Conservation (phyloP, 2,888 invertebrate species). For the Drosophila mulleri region DNA sequence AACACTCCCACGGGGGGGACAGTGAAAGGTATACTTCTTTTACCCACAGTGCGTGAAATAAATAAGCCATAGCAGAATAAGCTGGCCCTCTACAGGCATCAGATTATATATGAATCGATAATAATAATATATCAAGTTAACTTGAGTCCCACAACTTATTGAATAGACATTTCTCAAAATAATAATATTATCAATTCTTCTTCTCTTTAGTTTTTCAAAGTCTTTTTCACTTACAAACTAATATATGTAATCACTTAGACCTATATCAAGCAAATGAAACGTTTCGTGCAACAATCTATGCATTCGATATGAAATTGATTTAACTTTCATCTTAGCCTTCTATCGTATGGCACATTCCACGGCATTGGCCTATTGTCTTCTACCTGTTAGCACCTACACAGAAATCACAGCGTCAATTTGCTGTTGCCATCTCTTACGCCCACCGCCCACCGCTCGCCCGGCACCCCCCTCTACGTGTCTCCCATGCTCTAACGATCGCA, state of each 20-base stretch:
- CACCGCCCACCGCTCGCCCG: too few species aligned
- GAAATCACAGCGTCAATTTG: background rate
- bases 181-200: background rate
- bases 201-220: background rate
- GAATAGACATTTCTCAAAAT: background rate
- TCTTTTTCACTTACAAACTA: background rate
- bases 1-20: background rate
- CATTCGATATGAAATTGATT: background rate
- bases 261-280: too few species aligned
- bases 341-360: too few species aligned
- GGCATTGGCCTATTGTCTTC: background rate
- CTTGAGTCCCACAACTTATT: background rate
- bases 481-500: background rate
- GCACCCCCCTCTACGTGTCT: background rate
- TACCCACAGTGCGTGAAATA: background rate
- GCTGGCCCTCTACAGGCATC: too few species aligned
- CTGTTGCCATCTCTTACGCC: background rate
- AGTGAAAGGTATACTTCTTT: background rate
- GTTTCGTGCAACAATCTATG: background rate
- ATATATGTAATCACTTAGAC: background rate
- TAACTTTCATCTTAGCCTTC: background rate
- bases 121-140: background rate
- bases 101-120: background rate
- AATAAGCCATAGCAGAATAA: background rate
- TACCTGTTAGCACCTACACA: constrained; percentile 15